These are phyloP conservation scores for Lasioglossum leucozonium DNA, from an alignment of 2,888 invertebrate species.

Conservation along the genomic window DNA sequence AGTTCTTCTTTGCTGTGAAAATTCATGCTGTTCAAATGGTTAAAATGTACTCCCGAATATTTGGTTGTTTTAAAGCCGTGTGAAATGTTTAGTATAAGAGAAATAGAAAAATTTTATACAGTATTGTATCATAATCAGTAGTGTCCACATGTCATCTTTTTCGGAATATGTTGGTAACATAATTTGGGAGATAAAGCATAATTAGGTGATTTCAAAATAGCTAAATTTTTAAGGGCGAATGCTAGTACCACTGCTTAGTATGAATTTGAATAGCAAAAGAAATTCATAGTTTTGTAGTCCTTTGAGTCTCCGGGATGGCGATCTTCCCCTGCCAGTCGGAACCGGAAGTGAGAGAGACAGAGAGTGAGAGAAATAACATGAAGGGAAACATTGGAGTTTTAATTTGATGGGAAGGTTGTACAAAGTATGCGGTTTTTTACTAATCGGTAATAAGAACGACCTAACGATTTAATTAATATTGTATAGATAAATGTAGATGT, in stretches of 20 bases:
- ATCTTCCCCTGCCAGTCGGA: slow-evolving; percentile 4
- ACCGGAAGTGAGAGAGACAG: not conserved
- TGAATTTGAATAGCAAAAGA: not conserved
- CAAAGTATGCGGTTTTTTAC: slow-evolving; percentile 27
- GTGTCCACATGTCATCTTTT: too few relatives aligned
- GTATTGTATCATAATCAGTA: too few relatives aligned
- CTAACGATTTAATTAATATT: slow-evolving; percentile 16
- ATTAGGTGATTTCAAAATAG: too few relatives aligned
- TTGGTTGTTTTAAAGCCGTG: too few relatives aligned
- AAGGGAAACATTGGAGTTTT: not conserved
- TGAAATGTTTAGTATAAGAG: too few relatives aligned
- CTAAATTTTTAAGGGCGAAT: too few relatives aligned
- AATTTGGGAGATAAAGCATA: too few relatives aligned
- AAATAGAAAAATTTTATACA: too few relatives aligned
- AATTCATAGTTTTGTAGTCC: not conserved
- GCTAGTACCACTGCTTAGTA: not conserved
- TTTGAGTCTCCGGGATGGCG: not conserved
- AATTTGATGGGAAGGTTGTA: slow-evolving; percentile 21
- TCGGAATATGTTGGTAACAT: too few relatives aligned
- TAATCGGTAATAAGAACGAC: slow-evolving; percentile 32
- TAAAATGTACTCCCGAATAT: too few relatives aligned
- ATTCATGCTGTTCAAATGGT: not conserved
- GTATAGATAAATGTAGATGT: slow-evolving; percentile 18
- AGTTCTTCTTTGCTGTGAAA: not conserved
- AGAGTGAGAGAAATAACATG: not conserved